Percentiles rank a stretch among this genome's conserved stretches.
phyloP scores from a whole-genome alignment of 2,888 invertebrate genomes.

The Eristalis arbustorum region DNA sequence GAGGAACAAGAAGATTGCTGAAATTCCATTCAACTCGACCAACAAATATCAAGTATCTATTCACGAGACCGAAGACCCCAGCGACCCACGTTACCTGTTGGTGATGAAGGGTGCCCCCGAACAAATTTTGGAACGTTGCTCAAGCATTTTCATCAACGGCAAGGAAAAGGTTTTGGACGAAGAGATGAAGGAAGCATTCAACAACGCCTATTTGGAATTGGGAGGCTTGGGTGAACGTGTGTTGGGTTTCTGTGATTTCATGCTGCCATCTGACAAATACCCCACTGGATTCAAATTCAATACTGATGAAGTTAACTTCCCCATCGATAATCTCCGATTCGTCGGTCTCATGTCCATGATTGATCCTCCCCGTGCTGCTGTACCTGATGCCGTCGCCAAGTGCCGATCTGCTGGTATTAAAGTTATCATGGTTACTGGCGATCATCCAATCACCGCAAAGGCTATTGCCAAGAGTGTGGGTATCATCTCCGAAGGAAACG shows the following conservation, averaged over 20 bases:
- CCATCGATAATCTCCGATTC: conserved; percentile 92
- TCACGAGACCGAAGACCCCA: conserved; percentile 95
- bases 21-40: conserved; percentile 97
- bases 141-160: conserved; percentile 95
- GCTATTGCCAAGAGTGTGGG: conserved; percentile 97
- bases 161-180: conserved; percentile 95
- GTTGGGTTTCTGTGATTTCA: conserved; percentile 94
- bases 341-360: conserved; percentile 99
- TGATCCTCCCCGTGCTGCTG: conserved; percentile 98
- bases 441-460: conserved; percentile 97
- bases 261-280: conserved; percentile 94
- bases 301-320: conserved; percentile 94
- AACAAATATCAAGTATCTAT: conserved; percentile 97
- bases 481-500: conserved; percentile 96
- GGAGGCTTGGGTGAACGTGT: conserved; percentile 96
- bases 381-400: conserved; percentile 98
- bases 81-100: conserved; percentile 92
- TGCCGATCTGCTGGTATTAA: conserved; percentile 98
- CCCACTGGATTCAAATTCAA: conserved; percentile 96
- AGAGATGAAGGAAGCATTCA: conserved; percentile 97
- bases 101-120: conserved; percentile 99
- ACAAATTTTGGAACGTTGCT: conserved; percentile 94
- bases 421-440: conserved; percentile 97
- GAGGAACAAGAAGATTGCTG: conserved; percentile 93
- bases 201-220: conserved; percentile 94